Conservation (phyloP, 1,140 invertebrate genomes). For the Zelostemma sp. region DNA sequence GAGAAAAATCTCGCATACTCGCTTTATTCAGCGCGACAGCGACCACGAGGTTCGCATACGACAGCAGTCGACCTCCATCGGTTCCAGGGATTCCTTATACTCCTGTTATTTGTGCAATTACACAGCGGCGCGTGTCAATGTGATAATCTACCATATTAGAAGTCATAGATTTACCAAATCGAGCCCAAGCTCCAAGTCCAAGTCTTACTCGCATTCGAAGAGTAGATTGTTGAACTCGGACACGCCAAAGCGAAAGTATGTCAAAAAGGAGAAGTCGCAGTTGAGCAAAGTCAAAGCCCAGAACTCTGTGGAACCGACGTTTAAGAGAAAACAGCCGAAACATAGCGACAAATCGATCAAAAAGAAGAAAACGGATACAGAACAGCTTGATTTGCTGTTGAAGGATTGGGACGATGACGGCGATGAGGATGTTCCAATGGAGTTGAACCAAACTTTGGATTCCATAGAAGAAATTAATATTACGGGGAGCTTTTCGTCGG, state of each 20-base stretch:
- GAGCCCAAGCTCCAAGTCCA: conserved; percentile 35
- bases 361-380: conserved; percentile 64
- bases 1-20: conserved; percentile 68
- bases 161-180: conserved; percentile 69
- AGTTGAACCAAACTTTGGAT: conserved; percentile 20
- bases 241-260: conserved; percentile 69
- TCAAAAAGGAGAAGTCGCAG: conserved; percentile 58
- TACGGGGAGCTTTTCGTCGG: background rate
- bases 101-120: conserved; percentile 77
- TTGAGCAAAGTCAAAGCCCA: conserved; percentile 49
- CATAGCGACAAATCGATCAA: conserved; percentile 56
- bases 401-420: conserved; percentile 68
- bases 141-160: conserved; percentile 78
- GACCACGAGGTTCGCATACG: conserved; percentile 76
- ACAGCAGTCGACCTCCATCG: conserved; percentile 52
- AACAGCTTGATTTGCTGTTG: conserved; percentile 62
- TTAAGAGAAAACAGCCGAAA: conserved; percentile 58
- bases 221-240: conserved; percentile 42
- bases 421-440: conserved; percentile 49
- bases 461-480: conserved; percentile 7
- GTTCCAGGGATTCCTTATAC: conserved; percentile 66
- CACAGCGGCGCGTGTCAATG: conserved; percentile 75
- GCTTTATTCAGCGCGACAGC: conserved; percentile 70
- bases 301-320: conserved; percentile 26
- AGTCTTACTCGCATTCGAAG: conserved; percentile 44